Evolutionary conservation across 2,888 invertebrate species (phyloP), one percentile per base, ranked within the genome.

Genomic region (Synergus laeviventris): DNA sequence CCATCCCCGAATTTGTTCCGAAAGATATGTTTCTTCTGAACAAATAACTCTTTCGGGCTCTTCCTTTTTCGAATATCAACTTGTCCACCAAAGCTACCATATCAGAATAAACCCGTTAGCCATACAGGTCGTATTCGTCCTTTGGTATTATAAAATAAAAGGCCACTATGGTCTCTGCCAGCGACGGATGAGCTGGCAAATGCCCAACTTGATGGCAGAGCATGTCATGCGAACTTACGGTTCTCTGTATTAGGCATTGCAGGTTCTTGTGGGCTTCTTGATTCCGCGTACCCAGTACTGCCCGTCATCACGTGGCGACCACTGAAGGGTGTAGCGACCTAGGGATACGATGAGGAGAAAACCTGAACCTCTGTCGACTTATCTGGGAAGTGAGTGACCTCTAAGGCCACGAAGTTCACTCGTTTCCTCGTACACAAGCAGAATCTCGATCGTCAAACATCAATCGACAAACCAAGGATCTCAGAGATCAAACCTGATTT

Each of bases 231-330:
- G 76, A 81, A 80, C 84, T 86, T 86, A 88, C 87, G 86, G 89
- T 88, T 87, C 84, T 86, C 89, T 90, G 87, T 89, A 89, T 89
- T 90, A 89, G 89, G 90, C 83, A 86, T 84, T 83, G 86, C 83
- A 84, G 78, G 82, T 90, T 89, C 88, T 89, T 90, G 86, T 81
- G 61, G 74, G 78, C 76, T 75, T 42, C 78, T 82, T 76, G 81
- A 87, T 89, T 89, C 88, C 82, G 54, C 82, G 87, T 88, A 89
- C 82, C 80, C 76, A 49, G 70, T 78, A 78, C 79, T 77, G 76
- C 73, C 76, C 81, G 78, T 76, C 76, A 60, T 79, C 74, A 73
- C 60, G 45, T 77, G 76, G 70, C 76, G 79, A 76, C 77, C 76
- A 61, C 78, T 70, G 70, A 36, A 75, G 75, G 73, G 76, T 75